A percentile compares a stretch with the other conserved stretches of the same genome.
phyloP scores from a whole-genome alignment of 2,888 invertebrate species.

The Notodonta ziczac region DNA sequence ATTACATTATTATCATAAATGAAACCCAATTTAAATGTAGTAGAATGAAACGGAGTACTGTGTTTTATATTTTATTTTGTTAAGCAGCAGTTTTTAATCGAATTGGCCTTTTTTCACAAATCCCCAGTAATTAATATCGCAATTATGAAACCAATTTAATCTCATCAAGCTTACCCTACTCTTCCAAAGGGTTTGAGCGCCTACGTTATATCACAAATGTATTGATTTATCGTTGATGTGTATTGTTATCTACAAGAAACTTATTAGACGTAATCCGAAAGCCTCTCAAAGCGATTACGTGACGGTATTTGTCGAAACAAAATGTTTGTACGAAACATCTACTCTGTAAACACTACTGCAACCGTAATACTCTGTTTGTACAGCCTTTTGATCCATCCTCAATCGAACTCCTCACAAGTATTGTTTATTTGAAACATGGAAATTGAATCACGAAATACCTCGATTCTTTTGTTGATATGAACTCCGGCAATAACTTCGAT shows the following conservation, averaged over 20 bases:
- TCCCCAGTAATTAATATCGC: constrained; percentile 23
- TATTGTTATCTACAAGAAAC: constrained; percentile 12
- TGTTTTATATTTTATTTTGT: constrained; percentile 37
- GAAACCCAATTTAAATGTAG: constrained; percentile 45
- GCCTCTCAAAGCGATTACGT: constrained; percentile 15
- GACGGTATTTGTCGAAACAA: not conserved
- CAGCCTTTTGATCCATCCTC: not conserved
- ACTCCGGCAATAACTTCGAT: not conserved
- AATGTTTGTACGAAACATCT: constrained; percentile 1
- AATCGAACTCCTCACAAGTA: not conserved
- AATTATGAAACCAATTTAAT: constrained; percentile 21
- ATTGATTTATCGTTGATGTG: constrained; percentile 39
- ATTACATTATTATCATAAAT: constrained; percentile 33
- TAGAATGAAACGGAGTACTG: constrained; percentile 43
- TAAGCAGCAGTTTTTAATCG: constrained; percentile 8
- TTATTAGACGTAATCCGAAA: constrained; percentile 16
- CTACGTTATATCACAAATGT: constrained; percentile 17
- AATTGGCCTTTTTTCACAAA: constrained; percentile 25
- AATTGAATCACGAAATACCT: not conserved
- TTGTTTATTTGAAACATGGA: not conserved
- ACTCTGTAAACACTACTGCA: not conserved
- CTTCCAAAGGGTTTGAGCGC: constrained; percentile 27
- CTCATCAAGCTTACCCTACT: constrained; percentile 19
- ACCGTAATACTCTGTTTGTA: not conserved
- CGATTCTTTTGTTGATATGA: not conserved